Percentiles rank a stretch among this genome's conserved stretches.
phyloP scores from a whole-genome alignment of 2,113 vertebrate species.

The Esox niger region DNA sequence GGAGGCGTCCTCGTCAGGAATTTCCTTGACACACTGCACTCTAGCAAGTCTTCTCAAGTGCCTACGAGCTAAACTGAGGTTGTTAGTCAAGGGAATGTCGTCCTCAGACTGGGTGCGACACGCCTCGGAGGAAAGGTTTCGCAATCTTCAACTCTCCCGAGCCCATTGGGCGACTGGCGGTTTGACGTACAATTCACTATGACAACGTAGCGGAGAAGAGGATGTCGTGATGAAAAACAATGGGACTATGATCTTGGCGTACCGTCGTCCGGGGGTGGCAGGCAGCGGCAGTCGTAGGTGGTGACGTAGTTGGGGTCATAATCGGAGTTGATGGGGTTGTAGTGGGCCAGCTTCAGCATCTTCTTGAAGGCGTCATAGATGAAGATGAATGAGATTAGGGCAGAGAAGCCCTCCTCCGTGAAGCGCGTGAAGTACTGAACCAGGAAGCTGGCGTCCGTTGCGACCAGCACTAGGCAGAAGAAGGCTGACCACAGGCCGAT shows the following conservation, averaged over 20 bases:
- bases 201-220: too few species aligned
- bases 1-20: too few species aligned
- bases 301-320: conserved; percentile 80
- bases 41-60: too few species aligned
- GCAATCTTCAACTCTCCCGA: too few species aligned
- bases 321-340: conserved; percentile 84
- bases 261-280: conserved; percentile 60
- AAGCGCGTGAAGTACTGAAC: conserved; percentile 98
- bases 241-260: neutral
- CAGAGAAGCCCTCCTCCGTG: conserved; percentile 94
- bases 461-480: conserved; percentile 87
- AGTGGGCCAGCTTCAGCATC: conserved; percentile 90
- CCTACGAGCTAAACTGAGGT: too few species aligned
- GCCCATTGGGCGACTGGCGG: too few species aligned
- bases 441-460: conserved; percentile 92
- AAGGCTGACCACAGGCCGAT: conserved; percentile 94
- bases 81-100: too few species aligned
- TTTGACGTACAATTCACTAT: too few species aligned
- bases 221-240: too few species aligned
- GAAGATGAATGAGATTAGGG: conserved; percentile 98
- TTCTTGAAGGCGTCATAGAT: conserved; percentile 98
- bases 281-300: conserved; percentile 81
- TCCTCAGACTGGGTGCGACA: too few species aligned
- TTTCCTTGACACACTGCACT: too few species aligned
- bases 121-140: too few species aligned